Conservation (phyloP, 2,113 vertebrate genomes). For the Gallinago undulata region DNA sequence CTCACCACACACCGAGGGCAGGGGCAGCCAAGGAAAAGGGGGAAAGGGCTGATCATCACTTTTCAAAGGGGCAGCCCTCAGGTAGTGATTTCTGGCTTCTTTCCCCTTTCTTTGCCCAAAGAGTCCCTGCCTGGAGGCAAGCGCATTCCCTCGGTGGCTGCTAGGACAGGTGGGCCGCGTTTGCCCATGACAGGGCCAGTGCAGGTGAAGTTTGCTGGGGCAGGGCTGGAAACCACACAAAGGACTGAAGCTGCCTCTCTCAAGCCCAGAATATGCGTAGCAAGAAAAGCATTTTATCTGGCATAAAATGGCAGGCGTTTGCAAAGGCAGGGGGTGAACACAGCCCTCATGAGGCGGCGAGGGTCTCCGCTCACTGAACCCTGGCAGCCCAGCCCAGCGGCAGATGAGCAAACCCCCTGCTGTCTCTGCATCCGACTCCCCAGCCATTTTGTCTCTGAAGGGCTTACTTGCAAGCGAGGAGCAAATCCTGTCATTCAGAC, state of each 20-base stretch:
- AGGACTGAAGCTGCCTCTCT: not conserved
- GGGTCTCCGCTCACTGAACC: rapidly evolving
- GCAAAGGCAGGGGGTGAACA: not conserved
- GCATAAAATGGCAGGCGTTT: not conserved
- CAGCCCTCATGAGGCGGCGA: not conserved
- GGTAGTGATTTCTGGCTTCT: not conserved
- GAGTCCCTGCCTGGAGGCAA: not conserved
- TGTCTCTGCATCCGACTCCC: rapidly evolving
- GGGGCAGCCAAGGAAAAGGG: rapidly evolving
- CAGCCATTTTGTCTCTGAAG: not conserved
- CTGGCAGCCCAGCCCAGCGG: not conserved
- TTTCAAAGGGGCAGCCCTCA: not conserved
- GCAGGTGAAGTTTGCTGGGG: not conserved
- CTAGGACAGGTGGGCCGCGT: rapidly evolving
- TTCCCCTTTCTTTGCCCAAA: not conserved
- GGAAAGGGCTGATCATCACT: rapidly evolving
- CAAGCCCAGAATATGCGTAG: not conserved
- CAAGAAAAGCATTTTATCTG: not conserved
- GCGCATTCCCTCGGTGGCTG: not conserved
- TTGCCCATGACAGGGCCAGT: rapidly evolving
- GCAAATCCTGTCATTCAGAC: not conserved
- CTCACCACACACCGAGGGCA: rapidly evolving
- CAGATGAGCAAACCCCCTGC: not conserved
- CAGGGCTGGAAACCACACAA: not conserved
- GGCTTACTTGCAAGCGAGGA: not conserved